Base-by-base conservation (phyloP, 2,888 invertebrate genomes). In the Electrophaes corylata region DNA sequence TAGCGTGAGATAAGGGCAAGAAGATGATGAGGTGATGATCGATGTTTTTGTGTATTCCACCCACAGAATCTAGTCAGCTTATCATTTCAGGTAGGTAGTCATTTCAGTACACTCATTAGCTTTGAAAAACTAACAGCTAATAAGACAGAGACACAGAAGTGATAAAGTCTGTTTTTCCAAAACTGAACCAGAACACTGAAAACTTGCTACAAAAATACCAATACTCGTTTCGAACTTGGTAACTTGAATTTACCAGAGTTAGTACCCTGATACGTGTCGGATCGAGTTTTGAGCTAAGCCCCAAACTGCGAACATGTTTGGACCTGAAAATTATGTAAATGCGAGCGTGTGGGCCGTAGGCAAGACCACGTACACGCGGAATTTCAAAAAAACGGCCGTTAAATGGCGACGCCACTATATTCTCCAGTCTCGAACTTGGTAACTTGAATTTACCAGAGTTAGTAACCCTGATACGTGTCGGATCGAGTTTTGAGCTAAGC, bases 291-390 rank as follows among this genome's bases (percentile, higher is more conserved):
- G 23, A 46, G 59, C 46, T 55, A 11, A 50, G 40, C 10, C 33
- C 35, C 26, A 50, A 59, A 54, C 40, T 54, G 31, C 41, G 10
- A 2, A 33, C 23, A 44, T 35, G 33, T 35, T 23, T 45, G 41
- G 31, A 45, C 51, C 47, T 49, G 14, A 18, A 58, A 53, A 58
- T 58, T 58, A 58, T 58, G 53, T 45, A 53, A 39, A 58, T 58
- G 19, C 14, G 29, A 19, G 45, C 58, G 53, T 58, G 58, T 18
- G 20, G 31, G 12, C 26, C 18, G 16, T 39, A 48, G 16, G 37
- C 29, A 29, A 35, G 3, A 41, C 5, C 8, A n/a, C 10, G 35
- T 39, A 45, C 10, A 4, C 4, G 0, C 6, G 8, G 19, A n/a
- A 1, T 40, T 40, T 40, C 10, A n/a, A 3, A 5, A 19, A 10